Evolutionary conservation across 1,140 invertebrate genomes (phyloP).

Genomic region (Nebria ingens): DNA sequence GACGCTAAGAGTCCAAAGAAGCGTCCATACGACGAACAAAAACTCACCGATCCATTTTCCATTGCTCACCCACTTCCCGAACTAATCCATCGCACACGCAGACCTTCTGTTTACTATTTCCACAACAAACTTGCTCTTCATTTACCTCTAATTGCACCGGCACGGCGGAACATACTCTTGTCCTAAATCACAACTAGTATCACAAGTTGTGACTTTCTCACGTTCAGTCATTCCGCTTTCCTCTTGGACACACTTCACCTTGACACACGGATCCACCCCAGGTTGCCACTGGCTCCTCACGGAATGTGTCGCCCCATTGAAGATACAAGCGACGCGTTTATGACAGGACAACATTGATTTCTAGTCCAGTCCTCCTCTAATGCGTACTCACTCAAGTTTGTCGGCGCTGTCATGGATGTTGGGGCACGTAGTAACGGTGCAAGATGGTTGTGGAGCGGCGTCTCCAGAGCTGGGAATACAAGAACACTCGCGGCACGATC

Average conservation of each 20-base stretch:
- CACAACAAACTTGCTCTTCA: conserved; percentile 56
- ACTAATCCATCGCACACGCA: conserved; percentile 46
- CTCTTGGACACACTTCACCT: conserved; percentile 38
- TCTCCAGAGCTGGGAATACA: conserved; percentile 29
- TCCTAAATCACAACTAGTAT: conserved; percentile 30
- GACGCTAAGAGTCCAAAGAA: no score
- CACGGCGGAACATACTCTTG: conserved; percentile 23
- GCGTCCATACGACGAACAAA: no score
- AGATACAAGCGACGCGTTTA: conserved; percentile 48
- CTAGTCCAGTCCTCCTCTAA: conserved; percentile 38
- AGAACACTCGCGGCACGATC: conserved; percentile 51
- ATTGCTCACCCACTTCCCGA: conserved; percentile 40
- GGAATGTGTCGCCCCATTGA: conserved; percentile 36
- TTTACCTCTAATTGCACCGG: no score
- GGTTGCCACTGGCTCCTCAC: conserved; percentile 46
- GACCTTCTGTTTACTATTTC: conserved; percentile 46
- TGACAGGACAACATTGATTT: conserved; percentile 49
- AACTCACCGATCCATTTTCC: conserved; percentile 47
- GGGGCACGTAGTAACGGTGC: conserved; percentile 31
- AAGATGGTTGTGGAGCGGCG: conserved; percentile 20
- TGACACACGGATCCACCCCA: conserved; percentile 41
- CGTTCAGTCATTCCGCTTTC: conserved; percentile 34
- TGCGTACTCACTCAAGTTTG: conserved; percentile 40
- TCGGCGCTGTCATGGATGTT: conserved; percentile 28
- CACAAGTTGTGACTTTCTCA: conserved; percentile 29